Evolutionary conservation across 2,888 invertebrate genomes (phyloP).

Genomic region (Eilema depressum): DNA sequence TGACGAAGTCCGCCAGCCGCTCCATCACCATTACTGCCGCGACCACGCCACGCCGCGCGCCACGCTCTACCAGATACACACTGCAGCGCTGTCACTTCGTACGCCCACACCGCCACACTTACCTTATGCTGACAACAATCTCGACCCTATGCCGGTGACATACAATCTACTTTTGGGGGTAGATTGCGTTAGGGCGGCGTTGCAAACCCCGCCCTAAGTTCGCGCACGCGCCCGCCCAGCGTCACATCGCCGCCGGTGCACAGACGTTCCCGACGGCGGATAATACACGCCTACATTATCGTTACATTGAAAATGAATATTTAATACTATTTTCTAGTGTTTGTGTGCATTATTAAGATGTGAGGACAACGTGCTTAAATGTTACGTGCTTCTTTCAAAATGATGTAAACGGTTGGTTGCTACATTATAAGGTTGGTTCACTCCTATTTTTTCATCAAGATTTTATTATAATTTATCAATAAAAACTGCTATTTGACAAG

Average conservation of each 20-base stretch:
- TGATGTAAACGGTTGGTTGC: constrained; percentile 13
- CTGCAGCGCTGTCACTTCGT: constrained; percentile 67
- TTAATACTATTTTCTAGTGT: constrained; percentile 74
- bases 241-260: constrained; percentile 47
- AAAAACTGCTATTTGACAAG: constrained; percentile 9
- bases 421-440: constrained; percentile 9
- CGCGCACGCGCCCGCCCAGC: constrained; percentile 79
- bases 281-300: constrained; percentile 86
- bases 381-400: constrained; percentile 31
- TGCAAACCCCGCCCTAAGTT: constrained; percentile 69
- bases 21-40: constrained; percentile 91
- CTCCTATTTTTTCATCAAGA: neutral
- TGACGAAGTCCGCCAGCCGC: constrained; percentile 96
- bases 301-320: constrained; percentile 81
- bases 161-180: constrained; percentile 49
- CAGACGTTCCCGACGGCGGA: constrained; percentile 63
- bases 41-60: constrained; percentile 77
- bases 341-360: constrained; percentile 57
- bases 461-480: neutral
- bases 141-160: constrained; percentile 34
- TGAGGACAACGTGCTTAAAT: constrained; percentile 51
- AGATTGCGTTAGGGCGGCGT: constrained; percentile 63
- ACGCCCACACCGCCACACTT: constrained; percentile 70
- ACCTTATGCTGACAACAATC: constrained; percentile 28
- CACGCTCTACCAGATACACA: constrained; percentile 74